These are phyloP conservation scores for Frieseomelitta varia DNA, from an alignment of 1,140 invertebrate species.

Conservation along the genomic window DNA sequence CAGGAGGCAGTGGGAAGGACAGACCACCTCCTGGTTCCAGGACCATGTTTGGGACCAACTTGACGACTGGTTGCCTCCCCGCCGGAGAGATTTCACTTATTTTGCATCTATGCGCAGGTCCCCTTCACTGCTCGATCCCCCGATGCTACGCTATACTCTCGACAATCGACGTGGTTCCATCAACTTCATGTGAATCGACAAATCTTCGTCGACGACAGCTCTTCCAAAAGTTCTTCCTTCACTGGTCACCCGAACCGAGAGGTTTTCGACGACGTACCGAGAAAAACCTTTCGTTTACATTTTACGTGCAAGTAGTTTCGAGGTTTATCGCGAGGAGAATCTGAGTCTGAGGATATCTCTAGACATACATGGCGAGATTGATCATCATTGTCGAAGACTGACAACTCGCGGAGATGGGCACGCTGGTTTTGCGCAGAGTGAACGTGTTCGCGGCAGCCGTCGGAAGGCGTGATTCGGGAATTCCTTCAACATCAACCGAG, in stretches of 20 bases:
- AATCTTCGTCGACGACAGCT: background rate
- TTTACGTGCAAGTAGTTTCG: background rate
- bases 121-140: too few relatives aligned
- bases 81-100: slow-evolving; percentile 55
- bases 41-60: slow-evolving; percentile 82
- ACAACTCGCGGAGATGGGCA: too few relatives aligned
- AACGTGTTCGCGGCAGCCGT: slow-evolving; percentile 15
- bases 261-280: background rate
- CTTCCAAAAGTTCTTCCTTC: background rate
- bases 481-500: background rate
- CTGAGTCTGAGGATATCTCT: background rate
- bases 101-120: slow-evolving; percentile 48
- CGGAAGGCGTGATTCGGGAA: background rate
- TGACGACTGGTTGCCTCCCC: slow-evolving; percentile 57
- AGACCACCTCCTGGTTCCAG: slow-evolving; percentile 81
- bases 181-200: background rate
- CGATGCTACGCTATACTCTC: background rate
- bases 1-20: slow-evolving; percentile 81
- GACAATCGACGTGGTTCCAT: background rate
- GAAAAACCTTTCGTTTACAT: background rate
- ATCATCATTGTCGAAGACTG: background rate
- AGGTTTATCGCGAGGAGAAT: too few relatives aligned
- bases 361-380: too few relatives aligned
- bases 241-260: background rate
- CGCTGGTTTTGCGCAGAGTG: too few relatives aligned